Evolutionary conservation across 30 jellyfish, hydroid and myxozoan species (phyloP), one percentile per base, ranked within the genome.

Genomic region (Hydra vulgaris): DNA sequence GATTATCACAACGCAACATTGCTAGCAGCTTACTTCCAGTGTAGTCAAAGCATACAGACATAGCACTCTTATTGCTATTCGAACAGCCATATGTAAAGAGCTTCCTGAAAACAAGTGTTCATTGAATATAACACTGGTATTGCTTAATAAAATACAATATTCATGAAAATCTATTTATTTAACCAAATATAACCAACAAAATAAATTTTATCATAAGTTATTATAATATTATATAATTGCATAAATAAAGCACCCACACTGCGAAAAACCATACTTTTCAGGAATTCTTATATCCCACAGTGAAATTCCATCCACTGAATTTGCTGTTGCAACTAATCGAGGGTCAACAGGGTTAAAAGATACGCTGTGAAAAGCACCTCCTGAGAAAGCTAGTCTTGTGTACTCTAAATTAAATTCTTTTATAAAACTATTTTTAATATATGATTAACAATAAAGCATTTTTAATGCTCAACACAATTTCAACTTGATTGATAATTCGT

Each of bases 291-390:
- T 1, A 83, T 91, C 97, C 67, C 76, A 86, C 8, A 91, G 81
- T 18, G 77, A 56, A 18, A 83, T 92, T 7, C 97, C 97, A 70
- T 83, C 92, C 66, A 81, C 81, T 17, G 95, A 85, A 82, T 91
- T 86, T 17, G 97, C 97, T 21, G 97, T 76, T 0, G 82, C 96
- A 74, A 91, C 66, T 22, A 86, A 83, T 66, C 85, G 69, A 54
- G 95, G n/a, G 22, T 91, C 96, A 71, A 53, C 69, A 7, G 97
- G 97, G 75, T 86, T 83, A 86, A 91, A 91, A 1, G 95, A 81
- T 21, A 80, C 95, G 79, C 96, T 86, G 69, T 91, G 97, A 74
- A 82, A 91, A 56, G 96, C 87, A 69, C 96, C 95, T 55, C 84
- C 77, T 66, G 97, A 91, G 81, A 76, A 77, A 21, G 96, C 93